Conservation (phyloP, 2,888 invertebrate genomes). For the Agrotis puta region DNA sequence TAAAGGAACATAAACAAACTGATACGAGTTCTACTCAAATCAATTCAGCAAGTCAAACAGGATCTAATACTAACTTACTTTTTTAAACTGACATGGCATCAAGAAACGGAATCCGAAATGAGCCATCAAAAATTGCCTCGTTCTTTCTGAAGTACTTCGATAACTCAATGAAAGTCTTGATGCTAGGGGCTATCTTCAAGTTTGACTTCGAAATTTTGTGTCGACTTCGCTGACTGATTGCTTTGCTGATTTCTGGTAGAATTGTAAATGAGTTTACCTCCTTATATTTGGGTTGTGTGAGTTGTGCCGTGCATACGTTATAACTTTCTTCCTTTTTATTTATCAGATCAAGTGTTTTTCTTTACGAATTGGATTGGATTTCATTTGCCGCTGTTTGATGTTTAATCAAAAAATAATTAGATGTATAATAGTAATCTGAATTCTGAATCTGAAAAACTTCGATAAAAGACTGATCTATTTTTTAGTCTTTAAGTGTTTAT, state of each 20-base stretch:
- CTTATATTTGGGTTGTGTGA: slow-evolving; percentile 27
- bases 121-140: slow-evolving; percentile 70
- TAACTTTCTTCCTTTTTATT: slow-evolving; percentile 41
- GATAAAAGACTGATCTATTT: neutral
- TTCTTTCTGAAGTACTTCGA: slow-evolving; percentile 70
- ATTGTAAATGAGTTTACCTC: slow-evolving; percentile 60
- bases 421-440: too few species aligned
- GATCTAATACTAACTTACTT: slow-evolving; percentile 51
- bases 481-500: too few species aligned
- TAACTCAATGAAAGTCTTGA: slow-evolving; percentile 74
- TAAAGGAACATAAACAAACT: slow-evolving; percentile 1
- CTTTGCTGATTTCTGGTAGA: slow-evolving; percentile 59
- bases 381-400: neutral
- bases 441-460: neutral
- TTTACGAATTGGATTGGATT: slow-evolving; percentile 4
- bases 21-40: slow-evolving; percentile 7
- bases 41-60: slow-evolving; percentile 40
- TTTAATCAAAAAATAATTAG: neutral
- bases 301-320: slow-evolving; percentile 42
- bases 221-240: slow-evolving; percentile 68
- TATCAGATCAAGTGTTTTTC: slow-evolving; percentile 30
- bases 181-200: slow-evolving; percentile 65
- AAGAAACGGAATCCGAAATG: slow-evolving; percentile 72
- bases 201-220: slow-evolving; percentile 68
- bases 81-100: slow-evolving; percentile 51